Base-by-base conservation (phyloP, 2,888 invertebrate species). In the Eristalis intricaria region DNA sequence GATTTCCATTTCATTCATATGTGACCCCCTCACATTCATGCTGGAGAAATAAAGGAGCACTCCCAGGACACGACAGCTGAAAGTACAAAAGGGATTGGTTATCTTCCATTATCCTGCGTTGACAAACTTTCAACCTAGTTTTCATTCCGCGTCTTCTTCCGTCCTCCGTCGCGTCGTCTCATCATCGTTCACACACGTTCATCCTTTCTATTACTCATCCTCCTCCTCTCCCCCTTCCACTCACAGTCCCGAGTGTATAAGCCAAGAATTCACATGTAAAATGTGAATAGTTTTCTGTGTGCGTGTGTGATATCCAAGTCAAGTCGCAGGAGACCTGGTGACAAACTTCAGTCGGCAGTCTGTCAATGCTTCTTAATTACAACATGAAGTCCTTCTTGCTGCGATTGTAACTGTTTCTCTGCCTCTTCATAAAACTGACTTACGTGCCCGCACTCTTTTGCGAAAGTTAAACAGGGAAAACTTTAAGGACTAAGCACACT, bases 301-400 rank as follows among this genome's bases (percentile, higher is more conserved):
- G 35, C 13, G 23, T 75, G 58, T 60, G 38, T 23, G 65, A 58
- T 19, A 38, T 75, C 15, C 43, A 32, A 43, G 50, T 63, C 58
- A 63, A 43, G 32, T 26, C 60, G 19, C 23, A 22, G 4, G 11
- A 29, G 32, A 58, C 23, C 50, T 43, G 8, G 26, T 0, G 22
- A 22, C 69, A 43, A 32, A 19, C 19, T 68, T 22, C 23, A 61
- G 15, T 63, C 70, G 71, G n/a, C 29, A 61, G 66, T 77, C 71
- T 74, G 85, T 82, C 82, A 77, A 85, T 82, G 82, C 64, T 64
- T 64, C 77, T 85, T 85, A 85, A 85, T 85, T 82, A 85, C 82
- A 77, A 85, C 82, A 77, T 68, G 68, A 64, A 79, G 76, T 80
- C 63, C 76, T 26, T 32, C 26, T 26, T 26, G 26, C 26, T 32